These are phyloP conservation scores for Byasa hedistus DNA, from an alignment of 2,888 invertebrate genomes.

Conservation along the genomic window DNA sequence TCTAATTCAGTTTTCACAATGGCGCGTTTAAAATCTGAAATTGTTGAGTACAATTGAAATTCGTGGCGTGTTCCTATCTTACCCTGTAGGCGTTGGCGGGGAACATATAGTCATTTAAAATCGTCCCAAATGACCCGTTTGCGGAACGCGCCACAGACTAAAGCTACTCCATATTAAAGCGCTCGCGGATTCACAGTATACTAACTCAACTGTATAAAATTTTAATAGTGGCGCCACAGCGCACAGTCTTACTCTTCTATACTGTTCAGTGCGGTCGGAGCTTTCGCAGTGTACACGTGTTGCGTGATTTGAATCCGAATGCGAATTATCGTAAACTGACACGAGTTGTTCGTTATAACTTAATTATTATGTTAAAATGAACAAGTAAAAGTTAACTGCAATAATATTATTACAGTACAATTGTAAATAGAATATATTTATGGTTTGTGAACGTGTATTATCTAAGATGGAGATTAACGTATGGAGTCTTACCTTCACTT, in stretches of 20 bases:
- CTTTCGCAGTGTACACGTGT: slow-evolving; percentile 46
- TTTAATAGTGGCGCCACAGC: slow-evolving; percentile 31
- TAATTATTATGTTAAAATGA: slow-evolving; percentile 8
- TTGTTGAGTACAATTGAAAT: slow-evolving; percentile 38
- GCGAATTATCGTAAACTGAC: slow-evolving; percentile 10
- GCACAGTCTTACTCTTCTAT: slow-evolving; percentile 40
- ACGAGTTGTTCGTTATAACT: slow-evolving; percentile 18
- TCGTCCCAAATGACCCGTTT: slow-evolving; percentile 51
- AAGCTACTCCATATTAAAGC: background rate
- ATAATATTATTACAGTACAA: background rate
- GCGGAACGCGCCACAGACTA: slow-evolving; percentile 37
- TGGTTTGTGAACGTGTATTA: slow-evolving; percentile 37
- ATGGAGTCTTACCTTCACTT: slow-evolving; percentile 39
- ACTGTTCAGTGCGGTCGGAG: slow-evolving; percentile 46
- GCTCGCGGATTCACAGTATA: background rate
- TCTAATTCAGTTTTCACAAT: slow-evolving; percentile 10
- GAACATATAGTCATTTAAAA: slow-evolving; percentile 52
- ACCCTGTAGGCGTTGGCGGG: slow-evolving; percentile 42
- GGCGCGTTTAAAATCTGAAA: slow-evolving; percentile 23
- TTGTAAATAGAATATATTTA: slow-evolving; percentile 27
- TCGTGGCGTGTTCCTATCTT: slow-evolving; percentile 42
- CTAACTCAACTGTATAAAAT: slow-evolving; percentile 4
- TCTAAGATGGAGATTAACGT: slow-evolving; percentile 54
- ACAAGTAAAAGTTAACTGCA: background rate
- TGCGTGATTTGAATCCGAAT: slow-evolving; percentile 20